A percentile compares a stretch with the other conserved stretches of the same genome.
Conservation (phyloP, 2,888 invertebrate species). For the Luffia ferchaultella region DNA sequence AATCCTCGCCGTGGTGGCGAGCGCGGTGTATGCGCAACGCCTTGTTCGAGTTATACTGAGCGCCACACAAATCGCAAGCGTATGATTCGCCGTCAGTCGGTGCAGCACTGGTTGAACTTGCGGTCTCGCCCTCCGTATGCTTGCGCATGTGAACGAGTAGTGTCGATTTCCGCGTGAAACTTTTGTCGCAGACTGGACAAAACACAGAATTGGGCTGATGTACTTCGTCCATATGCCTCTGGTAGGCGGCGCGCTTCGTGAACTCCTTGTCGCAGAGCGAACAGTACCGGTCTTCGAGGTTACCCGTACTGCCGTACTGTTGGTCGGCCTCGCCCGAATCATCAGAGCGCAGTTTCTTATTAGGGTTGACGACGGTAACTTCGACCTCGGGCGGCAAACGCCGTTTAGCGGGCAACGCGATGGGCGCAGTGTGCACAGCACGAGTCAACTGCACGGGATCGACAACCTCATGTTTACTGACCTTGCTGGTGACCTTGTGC, state of each 20-base stretch:
- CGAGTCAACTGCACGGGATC: constrained; percentile 37
- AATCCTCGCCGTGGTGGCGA: constrained; percentile 62
- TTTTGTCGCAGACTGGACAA: constrained; percentile 70
- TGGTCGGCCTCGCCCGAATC: constrained; percentile 51
- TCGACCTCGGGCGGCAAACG: constrained; percentile 58
- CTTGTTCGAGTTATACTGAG: constrained; percentile 63
- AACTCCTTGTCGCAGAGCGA: constrained; percentile 69
- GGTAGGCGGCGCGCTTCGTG: constrained; percentile 65
- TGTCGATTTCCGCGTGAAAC: constrained; percentile 70
- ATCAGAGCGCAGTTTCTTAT: constrained; percentile 53
- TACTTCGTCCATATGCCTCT: constrained; percentile 67
- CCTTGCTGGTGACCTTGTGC: constrained; percentile 57
- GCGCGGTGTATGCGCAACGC: constrained; percentile 67
- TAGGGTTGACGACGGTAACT: constrained; percentile 58
- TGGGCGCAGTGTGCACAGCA: constrained; percentile 26
- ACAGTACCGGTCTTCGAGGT: constrained; percentile 62
- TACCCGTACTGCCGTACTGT: constrained; percentile 43
- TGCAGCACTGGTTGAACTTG: constrained; percentile 29
- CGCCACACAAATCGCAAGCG: constrained; percentile 69
- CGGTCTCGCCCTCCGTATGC: constrained; percentile 45
- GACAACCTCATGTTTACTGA: constrained; percentile 56
- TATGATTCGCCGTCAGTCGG: constrained; percentile 40
- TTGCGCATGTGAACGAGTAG: constrained; percentile 70
- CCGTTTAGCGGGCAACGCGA: constrained; percentile 35
- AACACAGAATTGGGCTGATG: constrained; percentile 62